phyloP scores from a whole-genome alignment of 2,113 vertebrate genomes.

The Parotia lawesii region DNA sequence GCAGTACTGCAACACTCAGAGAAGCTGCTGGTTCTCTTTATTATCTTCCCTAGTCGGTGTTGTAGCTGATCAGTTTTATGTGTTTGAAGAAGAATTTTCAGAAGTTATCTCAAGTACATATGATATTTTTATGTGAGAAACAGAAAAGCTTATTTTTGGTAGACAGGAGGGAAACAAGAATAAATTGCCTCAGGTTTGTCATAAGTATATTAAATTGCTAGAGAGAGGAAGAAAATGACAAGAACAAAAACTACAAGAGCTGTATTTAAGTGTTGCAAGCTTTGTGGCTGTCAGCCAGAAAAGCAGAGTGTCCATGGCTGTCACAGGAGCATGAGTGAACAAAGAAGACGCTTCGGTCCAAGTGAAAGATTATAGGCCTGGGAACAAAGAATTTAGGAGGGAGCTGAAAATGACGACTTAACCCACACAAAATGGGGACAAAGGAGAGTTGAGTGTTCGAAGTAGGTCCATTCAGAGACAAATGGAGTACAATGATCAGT shows the following conservation, averaged over 20 bases:
- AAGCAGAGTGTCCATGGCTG: not conserved
- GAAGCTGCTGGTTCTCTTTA: not conserved
- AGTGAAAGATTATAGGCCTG: not conserved
- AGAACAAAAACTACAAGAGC: not conserved
- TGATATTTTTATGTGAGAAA: not conserved
- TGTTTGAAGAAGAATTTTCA: not conserved
- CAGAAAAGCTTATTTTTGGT: not conserved
- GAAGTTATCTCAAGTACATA: not conserved
- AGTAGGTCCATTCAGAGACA: not conserved
- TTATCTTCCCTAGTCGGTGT: not conserved
- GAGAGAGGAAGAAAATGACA: conserved; percentile 29
- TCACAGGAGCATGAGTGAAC: not conserved
- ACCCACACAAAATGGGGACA: not conserved
- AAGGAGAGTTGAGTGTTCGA: not conserved
- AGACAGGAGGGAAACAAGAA: not conserved
- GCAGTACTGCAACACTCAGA: no score
- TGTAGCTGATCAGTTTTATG: not conserved
- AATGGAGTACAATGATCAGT: not conserved
- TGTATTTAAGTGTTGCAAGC: not conserved
- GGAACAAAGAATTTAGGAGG: not conserved
- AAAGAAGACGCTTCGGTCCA: not conserved
- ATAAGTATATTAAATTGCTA: not conserved
- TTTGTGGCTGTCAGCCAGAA: conserved; percentile 21
- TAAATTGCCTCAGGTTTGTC: conserved; percentile 37
- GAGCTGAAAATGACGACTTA: conserved; percentile 28